Percentiles rank a stretch among this genome's conserved stretches.
Conservation (phyloP, 2,888 invertebrate species). For the Buathra laborator region DNA sequence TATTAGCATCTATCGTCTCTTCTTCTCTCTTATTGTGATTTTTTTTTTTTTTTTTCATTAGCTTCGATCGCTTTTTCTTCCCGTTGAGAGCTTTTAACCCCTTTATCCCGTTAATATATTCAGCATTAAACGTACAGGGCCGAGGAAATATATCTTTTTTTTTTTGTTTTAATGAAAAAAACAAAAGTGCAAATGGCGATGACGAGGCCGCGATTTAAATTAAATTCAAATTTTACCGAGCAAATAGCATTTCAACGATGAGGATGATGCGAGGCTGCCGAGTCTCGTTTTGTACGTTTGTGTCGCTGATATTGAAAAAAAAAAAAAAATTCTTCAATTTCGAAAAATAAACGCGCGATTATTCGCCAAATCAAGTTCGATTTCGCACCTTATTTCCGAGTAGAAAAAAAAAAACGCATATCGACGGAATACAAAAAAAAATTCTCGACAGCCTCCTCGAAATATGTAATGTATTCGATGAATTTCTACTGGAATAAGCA, state of each 20-base stretch:
- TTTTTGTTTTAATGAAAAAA: conserved; percentile 9
- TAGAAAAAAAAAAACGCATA: not conserved
- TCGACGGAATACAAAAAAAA: not conserved
- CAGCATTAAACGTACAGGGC: not conserved
- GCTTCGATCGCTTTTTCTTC: conserved; percentile 5
- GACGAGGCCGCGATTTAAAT: conserved; percentile 18
- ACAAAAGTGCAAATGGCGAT: conserved; percentile 13
- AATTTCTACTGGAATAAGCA: conserved; percentile 56
- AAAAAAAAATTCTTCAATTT: not conserved
- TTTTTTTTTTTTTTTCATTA: conserved; percentile 4
- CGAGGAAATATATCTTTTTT: conserved; percentile 1
- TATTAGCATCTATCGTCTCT: conserved; percentile 48
- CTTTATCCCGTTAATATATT: conserved; percentile 12
- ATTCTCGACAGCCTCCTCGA: conserved; percentile 41
- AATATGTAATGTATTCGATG: conserved; percentile 14
- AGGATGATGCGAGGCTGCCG: conserved; percentile 51
- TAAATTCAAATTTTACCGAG: conserved; percentile 40
- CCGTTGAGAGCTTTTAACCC: not conserved
- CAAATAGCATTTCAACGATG: conserved; percentile 58
- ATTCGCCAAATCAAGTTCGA: not conserved
- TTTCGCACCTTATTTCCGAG: not conserved
- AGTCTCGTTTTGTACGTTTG: not conserved
- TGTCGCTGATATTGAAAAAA: not conserved
- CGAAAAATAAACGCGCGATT: not conserved
- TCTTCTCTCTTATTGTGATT: not conserved